Percentiles rank a stretch among this genome's conserved stretches.
These are phyloP conservation scores for Acrocephalus arundinaceus DNA, from an alignment of 2,113 vertebrate species.

Conservation along the genomic window DNA sequence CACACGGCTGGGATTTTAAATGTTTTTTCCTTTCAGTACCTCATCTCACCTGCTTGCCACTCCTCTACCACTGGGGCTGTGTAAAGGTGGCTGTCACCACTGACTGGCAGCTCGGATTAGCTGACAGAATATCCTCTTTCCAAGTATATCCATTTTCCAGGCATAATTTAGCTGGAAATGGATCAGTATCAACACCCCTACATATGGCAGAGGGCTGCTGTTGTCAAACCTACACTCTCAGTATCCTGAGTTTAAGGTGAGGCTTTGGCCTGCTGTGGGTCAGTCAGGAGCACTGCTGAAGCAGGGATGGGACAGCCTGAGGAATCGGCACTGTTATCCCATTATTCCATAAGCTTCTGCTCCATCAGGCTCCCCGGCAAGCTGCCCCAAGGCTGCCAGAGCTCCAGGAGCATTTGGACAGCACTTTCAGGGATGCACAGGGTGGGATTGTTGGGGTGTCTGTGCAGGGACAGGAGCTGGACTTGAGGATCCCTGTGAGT, in stretches of 20 bases:
- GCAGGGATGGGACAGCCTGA: background rate
- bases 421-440: background rate
- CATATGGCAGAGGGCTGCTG: rapidly evolving
- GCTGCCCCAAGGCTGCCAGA: background rate
- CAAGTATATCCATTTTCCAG: background rate
- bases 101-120: rapidly evolving
- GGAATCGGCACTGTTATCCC: rapidly evolving
- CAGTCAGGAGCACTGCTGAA: background rate
- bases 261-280: background rate
- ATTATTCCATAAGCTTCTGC: background rate
- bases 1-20: background rate
- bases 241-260: background rate
- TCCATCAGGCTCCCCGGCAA: background rate
- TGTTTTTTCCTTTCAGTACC: background rate
- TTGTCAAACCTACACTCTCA: background rate
- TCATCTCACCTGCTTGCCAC: background rate
- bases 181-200: rapidly evolving
- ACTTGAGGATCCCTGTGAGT: rapidly evolving
- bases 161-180: background rate
- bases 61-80: background rate
- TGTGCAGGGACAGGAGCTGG: background rate
- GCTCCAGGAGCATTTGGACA: background rate
- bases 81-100: background rate
- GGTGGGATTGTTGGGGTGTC: background rate
- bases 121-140: rapidly evolving